Percentiles rank a stretch among this genome's conserved stretches.
phyloP scores from a whole-genome alignment of 1,140 invertebrate species.

The Galendromus occidentalis region DNA sequence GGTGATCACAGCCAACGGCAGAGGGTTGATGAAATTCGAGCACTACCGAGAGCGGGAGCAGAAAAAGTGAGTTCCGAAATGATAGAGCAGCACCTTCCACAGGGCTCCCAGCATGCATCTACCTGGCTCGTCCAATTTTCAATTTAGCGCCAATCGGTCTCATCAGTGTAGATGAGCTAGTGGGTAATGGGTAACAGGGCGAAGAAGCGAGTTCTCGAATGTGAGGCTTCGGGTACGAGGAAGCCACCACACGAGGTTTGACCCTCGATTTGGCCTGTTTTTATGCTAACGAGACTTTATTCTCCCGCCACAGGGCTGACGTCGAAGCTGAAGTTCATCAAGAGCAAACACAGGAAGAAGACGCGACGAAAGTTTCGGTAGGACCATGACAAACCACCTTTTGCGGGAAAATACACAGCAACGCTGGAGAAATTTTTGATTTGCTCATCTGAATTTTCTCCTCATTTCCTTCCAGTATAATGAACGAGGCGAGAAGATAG shows the following conservation, averaged over 20 bases:
- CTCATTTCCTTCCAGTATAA: background rate
- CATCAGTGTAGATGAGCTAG: no score
- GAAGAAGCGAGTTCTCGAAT: no score
- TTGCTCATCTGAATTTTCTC: background rate
- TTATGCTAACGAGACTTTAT: no score
- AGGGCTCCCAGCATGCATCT: no score
- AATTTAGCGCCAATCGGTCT: no score
- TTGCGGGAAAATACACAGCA: no score
- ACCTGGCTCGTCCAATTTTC: no score
- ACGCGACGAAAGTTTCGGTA: conserved; percentile 1
- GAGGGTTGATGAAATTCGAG: conserved; percentile 75
- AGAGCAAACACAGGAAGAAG: background rate
- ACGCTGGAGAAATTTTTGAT: background rate
- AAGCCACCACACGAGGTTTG: no score
- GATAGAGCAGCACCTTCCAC: background rate
- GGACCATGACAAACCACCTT: background rate
- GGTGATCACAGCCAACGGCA: conserved; percentile 62
- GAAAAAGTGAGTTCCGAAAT: conserved; percentile 25
- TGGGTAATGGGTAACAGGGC: no score
- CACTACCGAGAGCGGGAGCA: conserved; percentile 51
- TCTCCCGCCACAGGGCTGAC: background rate
- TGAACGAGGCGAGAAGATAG: conserved; percentile 17
- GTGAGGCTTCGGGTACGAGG: no score
- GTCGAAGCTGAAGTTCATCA: conserved; percentile 10
- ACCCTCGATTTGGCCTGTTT: no score